Percentiles rank a stretch among this genome's conserved stretches.
Evolutionary conservation across 2,888 invertebrate genomes (phyloP).

Genomic region (Myopa testacea): DNA sequence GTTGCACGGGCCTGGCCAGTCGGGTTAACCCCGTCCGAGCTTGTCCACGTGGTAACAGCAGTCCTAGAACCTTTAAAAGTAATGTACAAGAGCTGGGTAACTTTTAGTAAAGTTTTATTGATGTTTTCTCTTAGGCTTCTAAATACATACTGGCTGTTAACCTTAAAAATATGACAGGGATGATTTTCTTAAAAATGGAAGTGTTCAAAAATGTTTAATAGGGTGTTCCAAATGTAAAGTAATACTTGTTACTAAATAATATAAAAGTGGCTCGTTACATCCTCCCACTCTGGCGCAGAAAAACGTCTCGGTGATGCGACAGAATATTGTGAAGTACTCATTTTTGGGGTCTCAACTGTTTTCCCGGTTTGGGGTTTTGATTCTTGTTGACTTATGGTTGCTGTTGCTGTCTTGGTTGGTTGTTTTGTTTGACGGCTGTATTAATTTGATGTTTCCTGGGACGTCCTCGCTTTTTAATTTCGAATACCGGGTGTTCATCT

Average conservation of each 20-base stretch:
- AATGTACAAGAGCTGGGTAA: too few species aligned
- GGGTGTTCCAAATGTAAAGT: too few species aligned
- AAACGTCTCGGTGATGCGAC: neutral
- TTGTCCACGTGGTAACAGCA: too few species aligned
- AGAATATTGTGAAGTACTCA: neutral
- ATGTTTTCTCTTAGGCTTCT: too few species aligned
- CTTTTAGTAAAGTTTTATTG: too few species aligned
- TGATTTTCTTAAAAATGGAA: too few species aligned
- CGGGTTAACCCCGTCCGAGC: too few species aligned
- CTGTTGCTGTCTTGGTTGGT: neutral
- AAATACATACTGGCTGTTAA: too few species aligned
- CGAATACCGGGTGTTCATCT: conserved; percentile 5
- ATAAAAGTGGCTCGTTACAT: neutral
- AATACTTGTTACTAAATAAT: neutral
- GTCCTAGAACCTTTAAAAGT: too few species aligned
- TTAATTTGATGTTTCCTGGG: neutral
- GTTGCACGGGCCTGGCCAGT: too few species aligned
- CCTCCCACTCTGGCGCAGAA: neutral
- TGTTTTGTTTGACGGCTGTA: neutral
- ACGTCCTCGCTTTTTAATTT: neutral
- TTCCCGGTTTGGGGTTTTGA: neutral
- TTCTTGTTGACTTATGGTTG: neutral
- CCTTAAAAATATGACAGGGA: too few species aligned
- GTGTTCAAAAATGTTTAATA: too few species aligned
- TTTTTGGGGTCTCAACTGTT: neutral